These are phyloP conservation scores for Corella eumyota DNA, from an alignment of 23 tunicate species.

Conservation along the genomic window DNA sequence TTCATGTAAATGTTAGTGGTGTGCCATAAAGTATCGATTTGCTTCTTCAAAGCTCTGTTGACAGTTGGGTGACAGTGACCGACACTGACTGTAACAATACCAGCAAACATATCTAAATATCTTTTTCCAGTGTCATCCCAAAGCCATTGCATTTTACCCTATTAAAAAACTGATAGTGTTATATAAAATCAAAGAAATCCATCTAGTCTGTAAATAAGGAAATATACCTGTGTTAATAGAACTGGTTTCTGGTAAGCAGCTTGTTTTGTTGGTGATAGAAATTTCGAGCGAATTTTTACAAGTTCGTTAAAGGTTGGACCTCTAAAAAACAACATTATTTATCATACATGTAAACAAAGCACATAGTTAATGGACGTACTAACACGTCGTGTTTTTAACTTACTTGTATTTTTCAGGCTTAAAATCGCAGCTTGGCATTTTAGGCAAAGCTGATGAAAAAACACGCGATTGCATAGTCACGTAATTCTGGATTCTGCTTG, in stretches of 20 bases:
- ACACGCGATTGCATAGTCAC: too few relatives aligned
- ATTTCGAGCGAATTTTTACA: too few relatives aligned
- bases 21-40: constrained; percentile 79
- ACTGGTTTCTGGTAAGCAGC: constrained; percentile 58
- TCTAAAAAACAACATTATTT: too few relatives aligned
- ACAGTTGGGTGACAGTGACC: constrained; percentile 97
- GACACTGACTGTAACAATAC: constrained; percentile 91
- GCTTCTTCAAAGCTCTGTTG: constrained; percentile 32
- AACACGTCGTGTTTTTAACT: too few relatives aligned
- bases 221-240: constrained; percentile 51
- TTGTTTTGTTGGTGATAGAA: constrained; percentile 26
- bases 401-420: constrained; percentile 52
- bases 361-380: too few relatives aligned
- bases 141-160: constrained; percentile 96
- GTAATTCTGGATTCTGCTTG: too few relatives aligned
- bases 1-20: constrained; percentile 75
- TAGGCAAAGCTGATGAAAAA: constrained; percentile 15
- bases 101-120: constrained; percentile 90
- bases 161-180: not conserved
- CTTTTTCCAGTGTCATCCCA: constrained; percentile 91
- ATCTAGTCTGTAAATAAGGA: not conserved
- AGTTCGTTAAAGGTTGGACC: too few relatives aligned
- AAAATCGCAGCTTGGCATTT: constrained; percentile 49
- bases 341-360: too few relatives aligned
- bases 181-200: not conserved